Base-by-base conservation (phyloP, 2,797 vertebrate species). In the Rachycentron canadum region DNA sequence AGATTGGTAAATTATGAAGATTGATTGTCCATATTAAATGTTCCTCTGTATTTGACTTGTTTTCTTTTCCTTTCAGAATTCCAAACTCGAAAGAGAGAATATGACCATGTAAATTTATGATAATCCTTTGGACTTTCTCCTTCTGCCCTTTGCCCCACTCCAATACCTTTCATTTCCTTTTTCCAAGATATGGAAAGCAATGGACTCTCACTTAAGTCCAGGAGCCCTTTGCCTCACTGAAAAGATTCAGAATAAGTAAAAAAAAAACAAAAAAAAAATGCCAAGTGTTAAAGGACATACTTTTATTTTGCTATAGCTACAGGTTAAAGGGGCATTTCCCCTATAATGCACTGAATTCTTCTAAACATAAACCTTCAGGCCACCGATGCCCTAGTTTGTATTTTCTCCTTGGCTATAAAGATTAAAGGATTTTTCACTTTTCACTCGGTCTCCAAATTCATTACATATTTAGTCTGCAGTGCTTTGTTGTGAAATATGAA, bases 41-140 rank as follows among this genome's bases (percentile, higher is more conserved):
- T 21, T 17, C 14, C n/a, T 34, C 25, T 26, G 16, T 56, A 25
- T 61, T n/a, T 0, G 56, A 78, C 2, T 59, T 69, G 76, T 73
- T 78, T 76, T 83, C 40, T 59, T 41, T 75, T 86, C 28, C 32
- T 69, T 23, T 47, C 26, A 57, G 50, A 82, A 82, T 49, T 32
- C 23, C 52, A 65, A 76, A 76, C 36, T 72, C n/a, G 61, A 85
- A 73, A 74, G 45, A 5, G n/a, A 50, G 34, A 57, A 61, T 88
- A 89, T 91, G 88, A 72, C 86, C 74, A 94, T 94, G 92, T 88
- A 93, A 92, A 94, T 94, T 79, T 93, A 94, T 94, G 91, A 92
- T 93, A 94, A 93, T 94, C 85, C 83, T 60, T 72, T 67, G 75
- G 83, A 88, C 76, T 80, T 67, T 41, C 78, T 90, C 40, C 64